These are phyloP conservation scores for Callyntrura guangdongensis DNA, from an alignment of 2,888 invertebrate species.

Conservation along the genomic window DNA sequence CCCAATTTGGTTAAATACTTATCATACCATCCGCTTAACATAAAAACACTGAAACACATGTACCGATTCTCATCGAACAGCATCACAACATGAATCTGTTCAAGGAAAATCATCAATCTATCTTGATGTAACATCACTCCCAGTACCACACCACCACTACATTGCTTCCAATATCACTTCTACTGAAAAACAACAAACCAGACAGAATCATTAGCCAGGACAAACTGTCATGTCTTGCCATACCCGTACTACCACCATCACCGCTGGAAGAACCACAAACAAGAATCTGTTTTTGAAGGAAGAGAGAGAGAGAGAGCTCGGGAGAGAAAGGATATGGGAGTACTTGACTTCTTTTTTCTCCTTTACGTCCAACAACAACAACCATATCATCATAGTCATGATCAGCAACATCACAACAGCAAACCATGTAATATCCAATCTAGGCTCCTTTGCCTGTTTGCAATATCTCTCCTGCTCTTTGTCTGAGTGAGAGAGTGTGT, in stretches of 20 bases:
- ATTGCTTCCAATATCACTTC: no score
- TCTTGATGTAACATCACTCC: no score
- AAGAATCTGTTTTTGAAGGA: conserved; percentile 49
- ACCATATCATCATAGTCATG: no score
- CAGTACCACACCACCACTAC: background rate
- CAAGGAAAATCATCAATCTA: conserved; percentile 46
- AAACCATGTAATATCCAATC: conserved; percentile 53
- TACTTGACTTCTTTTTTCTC: conserved; percentile 53
- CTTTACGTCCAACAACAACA: conserved; percentile 48
- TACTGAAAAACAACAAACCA: no score
- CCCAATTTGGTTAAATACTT: conserved; percentile 45
- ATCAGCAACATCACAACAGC: conserved; percentile 21
- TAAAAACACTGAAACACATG: background rate
- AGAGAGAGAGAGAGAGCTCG: no score
- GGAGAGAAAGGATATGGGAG: conserved; percentile 44
- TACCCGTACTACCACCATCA: background rate
- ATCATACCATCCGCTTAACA: background rate
- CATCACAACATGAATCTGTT: conserved; percentile 30
- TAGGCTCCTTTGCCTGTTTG: background rate
- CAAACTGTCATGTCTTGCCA: background rate
- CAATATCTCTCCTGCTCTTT: background rate
- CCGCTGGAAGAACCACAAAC: conserved; percentile 31
- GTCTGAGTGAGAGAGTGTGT: conserved; percentile 49
- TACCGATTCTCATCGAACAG: no score
- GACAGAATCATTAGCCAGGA: conserved; percentile 39